A percentile compares a stretch with the other conserved stretches of the same genome.
Conservation (phyloP, 1,140 invertebrate species). For the Phenacoccus solenopsis region DNA sequence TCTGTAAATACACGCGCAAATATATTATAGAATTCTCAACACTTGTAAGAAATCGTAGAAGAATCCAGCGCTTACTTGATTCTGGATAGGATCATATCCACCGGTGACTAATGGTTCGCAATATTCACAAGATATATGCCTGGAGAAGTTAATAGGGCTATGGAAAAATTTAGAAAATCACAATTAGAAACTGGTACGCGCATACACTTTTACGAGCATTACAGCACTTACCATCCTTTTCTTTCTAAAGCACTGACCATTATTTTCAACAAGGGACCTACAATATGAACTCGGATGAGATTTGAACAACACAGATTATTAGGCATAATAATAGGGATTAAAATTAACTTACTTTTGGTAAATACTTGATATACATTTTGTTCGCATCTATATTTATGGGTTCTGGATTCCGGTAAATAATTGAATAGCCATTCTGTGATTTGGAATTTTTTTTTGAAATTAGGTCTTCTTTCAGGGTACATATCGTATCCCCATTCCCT, state of each 20-base stretch:
- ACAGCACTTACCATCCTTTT: constrained; percentile 64
- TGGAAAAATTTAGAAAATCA: constrained; percentile 29
- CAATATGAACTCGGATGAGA: constrained; percentile 29
- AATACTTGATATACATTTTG: constrained; percentile 60
- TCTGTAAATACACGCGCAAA: constrained; percentile 39
- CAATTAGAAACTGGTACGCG: not conserved
- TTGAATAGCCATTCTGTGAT: constrained; percentile 50
- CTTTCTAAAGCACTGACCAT: constrained; percentile 72
- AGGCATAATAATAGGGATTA: not conserved
- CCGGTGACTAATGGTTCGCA: constrained; percentile 72
- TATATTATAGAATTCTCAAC: not conserved
- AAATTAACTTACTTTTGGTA: constrained; percentile 48
- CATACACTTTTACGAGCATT: too few species aligned
- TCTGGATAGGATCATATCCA: constrained; percentile 78
- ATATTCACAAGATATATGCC: constrained; percentile 85
- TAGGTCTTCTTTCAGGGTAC: constrained; percentile 67
- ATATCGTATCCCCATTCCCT: constrained; percentile 56
- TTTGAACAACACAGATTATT: constrained; percentile 21
- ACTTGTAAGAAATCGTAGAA: not conserved
- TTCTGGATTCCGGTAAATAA: constrained; percentile 26
- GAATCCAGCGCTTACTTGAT: constrained; percentile 56
- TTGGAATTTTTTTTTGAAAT: constrained; percentile 41
- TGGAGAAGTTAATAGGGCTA: constrained; percentile 62
- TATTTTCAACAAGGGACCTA: constrained; percentile 68
- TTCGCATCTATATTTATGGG: constrained; percentile 67